A percentile compares a stretch with the other conserved stretches of the same genome.
These are phyloP conservation scores for Cranoglanis bouderius DNA, from an alignment of 2,113 vertebrate genomes.

Conservation along the genomic window DNA sequence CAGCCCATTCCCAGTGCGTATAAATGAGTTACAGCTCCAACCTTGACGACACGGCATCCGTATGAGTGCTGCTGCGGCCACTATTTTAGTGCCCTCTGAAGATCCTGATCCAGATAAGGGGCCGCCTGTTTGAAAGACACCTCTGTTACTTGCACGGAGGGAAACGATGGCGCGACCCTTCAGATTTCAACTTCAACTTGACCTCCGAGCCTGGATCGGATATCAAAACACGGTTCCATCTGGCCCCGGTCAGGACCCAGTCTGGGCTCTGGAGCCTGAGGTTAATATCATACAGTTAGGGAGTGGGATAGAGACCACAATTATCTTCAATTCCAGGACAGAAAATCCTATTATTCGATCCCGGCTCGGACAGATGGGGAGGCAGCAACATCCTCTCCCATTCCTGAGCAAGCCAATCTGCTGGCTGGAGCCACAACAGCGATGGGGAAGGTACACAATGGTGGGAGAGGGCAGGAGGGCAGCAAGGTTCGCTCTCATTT, in stretches of 20 bases:
- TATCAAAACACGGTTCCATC: constrained; percentile 82
- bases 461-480: constrained; percentile 64
- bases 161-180: constrained; percentile 63
- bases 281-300: constrained; percentile 80
- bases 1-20: constrained; percentile 45
- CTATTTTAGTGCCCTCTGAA: neutral
- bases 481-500: constrained; percentile 55
- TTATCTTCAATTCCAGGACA: constrained; percentile 82
- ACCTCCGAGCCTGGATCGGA: constrained; percentile 74
- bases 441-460: constrained; percentile 62
- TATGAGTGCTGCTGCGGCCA: constrained; percentile 17
- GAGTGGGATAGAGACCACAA: constrained; percentile 78
- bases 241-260: constrained; percentile 73
- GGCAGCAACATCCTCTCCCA: constrained; percentile 73
- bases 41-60: constrained; percentile 51
- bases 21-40: constrained; percentile 63
- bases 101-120: constrained; percentile 56
- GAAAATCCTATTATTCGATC: constrained; percentile 78
- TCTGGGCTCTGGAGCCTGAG: constrained; percentile 73
- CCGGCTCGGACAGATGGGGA: constrained; percentile 79
- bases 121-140: constrained; percentile 69
- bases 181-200: constrained; percentile 84
- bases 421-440: constrained; percentile 55
- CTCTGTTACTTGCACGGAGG: constrained; percentile 62
- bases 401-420: constrained; percentile 75